Evolutionary conservation across 2,113 vertebrate species (phyloP).

Genomic region (Alaudala cheleensis): DNA sequence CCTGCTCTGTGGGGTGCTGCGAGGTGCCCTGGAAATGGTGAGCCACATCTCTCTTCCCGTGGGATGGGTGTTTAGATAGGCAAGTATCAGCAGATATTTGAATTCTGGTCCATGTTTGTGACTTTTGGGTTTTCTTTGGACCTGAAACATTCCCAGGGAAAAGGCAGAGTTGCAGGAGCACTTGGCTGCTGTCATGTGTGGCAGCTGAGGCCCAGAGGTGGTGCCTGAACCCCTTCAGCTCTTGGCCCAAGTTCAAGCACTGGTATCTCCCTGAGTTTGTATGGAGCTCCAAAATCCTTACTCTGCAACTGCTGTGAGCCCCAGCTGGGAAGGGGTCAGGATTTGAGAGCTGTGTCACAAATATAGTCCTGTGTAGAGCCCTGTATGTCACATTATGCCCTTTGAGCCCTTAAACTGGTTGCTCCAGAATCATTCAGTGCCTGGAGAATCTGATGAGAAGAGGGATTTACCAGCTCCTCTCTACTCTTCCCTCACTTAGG

Average conservation of each 20-base stretch:
- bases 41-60: constrained; percentile 1
- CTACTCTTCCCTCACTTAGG: constrained; percentile 71
- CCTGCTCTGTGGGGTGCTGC: constrained; percentile 91
- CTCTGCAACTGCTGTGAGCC: not conserved
- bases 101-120: fast-evolving
- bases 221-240: not conserved
- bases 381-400: fast-evolving
- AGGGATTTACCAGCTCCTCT: not conserved
- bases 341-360: not conserved
- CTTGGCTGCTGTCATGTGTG: not conserved
- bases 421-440: not conserved
- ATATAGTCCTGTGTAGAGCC: not conserved
- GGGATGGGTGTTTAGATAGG: not conserved
- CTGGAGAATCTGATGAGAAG: not conserved
- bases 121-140: not conserved
- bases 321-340: not conserved
- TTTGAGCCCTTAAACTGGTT: not conserved
- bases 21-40: constrained; percentile 98
- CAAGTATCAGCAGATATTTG: not conserved
- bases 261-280: not conserved
- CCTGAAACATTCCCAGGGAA: not conserved
- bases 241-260: not conserved
- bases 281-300: not conserved
- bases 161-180: not conserved
- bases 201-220: not conserved